Evolutionary conservation across 2,888 invertebrate species (phyloP).

Genomic region (Megamerina dolium): DNA sequence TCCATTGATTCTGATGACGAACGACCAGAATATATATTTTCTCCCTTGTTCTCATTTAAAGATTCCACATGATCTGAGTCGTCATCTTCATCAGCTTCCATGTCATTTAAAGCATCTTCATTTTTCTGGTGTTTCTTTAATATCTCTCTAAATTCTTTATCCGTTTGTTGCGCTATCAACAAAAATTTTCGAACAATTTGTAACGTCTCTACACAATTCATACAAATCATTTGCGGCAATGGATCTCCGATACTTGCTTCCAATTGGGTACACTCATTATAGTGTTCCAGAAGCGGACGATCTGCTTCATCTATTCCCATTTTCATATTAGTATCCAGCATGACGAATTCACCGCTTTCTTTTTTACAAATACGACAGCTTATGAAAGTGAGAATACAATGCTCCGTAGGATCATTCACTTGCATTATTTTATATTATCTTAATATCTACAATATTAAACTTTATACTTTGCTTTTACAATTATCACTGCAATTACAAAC

Average conservation of each 20-base stretch:
- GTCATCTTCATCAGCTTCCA: too few relatives aligned
- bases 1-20: too few relatives aligned
- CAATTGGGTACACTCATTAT: constrained; percentile 22
- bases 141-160: too few relatives aligned
- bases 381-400: too few relatives aligned
- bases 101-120: too few relatives aligned
- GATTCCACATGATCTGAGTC: too few relatives aligned
- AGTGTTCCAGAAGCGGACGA: constrained; percentile 22
- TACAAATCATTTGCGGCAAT: constrained; percentile 23
- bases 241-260: constrained; percentile 17
- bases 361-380: constrained; percentile 24
- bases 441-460: background rate
- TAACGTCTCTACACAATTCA: constrained; percentile 18
- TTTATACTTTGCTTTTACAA: background rate
- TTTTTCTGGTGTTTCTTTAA: too few relatives aligned
- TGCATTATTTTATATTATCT: constrained; percentile 10
- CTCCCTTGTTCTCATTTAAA: too few relatives aligned
- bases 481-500: too few relatives aligned
- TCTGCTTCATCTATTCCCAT: constrained; percentile 6
- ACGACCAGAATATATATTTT: too few relatives aligned
- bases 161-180: too few relatives aligned
- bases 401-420: too few relatives aligned
- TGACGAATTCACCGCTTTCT: constrained; percentile 19
- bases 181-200: constrained; percentile 16
- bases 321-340: constrained; percentile 17